A percentile compares a stretch with the other conserved stretches of the same genome.
phyloP scores from a whole-genome alignment of 2,113 vertebrate species.

The Stictonetta naevosa region DNA sequence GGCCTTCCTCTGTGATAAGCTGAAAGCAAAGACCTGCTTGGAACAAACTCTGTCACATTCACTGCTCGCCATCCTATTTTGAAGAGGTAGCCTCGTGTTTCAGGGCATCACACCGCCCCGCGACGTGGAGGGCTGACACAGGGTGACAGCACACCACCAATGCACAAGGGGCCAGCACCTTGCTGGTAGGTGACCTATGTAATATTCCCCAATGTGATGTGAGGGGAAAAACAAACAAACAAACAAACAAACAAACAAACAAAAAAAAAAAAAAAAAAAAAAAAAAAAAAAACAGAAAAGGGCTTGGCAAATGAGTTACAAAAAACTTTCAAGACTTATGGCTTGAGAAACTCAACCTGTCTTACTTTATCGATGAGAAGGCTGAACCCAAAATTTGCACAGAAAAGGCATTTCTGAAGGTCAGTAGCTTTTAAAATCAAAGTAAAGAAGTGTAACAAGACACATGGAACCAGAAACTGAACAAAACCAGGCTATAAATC shows the following conservation, averaged over 20 bases:
- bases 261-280: background rate
- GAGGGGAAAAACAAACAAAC: too few species aligned
- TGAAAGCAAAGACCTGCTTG: background rate
- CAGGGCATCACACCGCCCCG: accelerated
- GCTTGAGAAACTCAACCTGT: background rate
- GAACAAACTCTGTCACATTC: background rate
- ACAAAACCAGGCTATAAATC: background rate
- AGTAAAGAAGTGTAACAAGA: background rate
- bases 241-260: background rate
- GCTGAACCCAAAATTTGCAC: background rate
- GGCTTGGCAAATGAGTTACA: background rate
- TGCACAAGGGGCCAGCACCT: too few species aligned
- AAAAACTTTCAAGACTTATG: accelerated
- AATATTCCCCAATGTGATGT: accelerated
- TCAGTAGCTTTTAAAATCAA: background rate
- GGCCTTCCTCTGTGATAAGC: background rate
- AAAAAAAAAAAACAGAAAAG: background rate
- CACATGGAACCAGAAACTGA: background rate
- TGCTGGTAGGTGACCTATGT: too few species aligned
- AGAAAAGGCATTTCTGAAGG: background rate
- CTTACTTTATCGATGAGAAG: background rate
- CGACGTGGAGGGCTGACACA: accelerated
- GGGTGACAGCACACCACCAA: too few species aligned
- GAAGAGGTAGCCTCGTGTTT: accelerated
- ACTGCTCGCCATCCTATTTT: accelerated